Evolutionary conservation across 1,140 invertebrate species (phyloP), one percentile per base, ranked within the genome.

Genomic region (Neodiprion virginianus): DNA sequence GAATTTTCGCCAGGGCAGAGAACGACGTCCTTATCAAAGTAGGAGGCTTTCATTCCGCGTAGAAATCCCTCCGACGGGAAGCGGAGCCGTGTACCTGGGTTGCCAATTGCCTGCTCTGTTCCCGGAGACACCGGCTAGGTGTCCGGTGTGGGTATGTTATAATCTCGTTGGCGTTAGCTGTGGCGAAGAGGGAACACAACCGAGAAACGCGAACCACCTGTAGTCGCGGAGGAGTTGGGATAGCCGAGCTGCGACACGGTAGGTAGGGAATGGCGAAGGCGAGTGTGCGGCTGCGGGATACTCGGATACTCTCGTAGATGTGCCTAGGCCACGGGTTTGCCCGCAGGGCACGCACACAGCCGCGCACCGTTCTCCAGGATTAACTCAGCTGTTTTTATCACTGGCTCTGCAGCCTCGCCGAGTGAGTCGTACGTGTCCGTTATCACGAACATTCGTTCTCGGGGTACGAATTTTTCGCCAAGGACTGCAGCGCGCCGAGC

Each of bases 391-490:
- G 11, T 61, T 61, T 61, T 61, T 61, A 61, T 61, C 53, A 61
- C 53, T 17, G 53, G 53, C 53, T 61, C 53, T 8, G n/a, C 53
- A 12, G 53, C 11, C 8, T 61, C 53, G 53, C n/a, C 53, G 53
- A 61, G 53, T 61, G n/a, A 61, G 53, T 61, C 53, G 53, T 61
- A 61, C 53, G 53, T 61, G 53, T 61, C 53, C n/a, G 53, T 17
- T 61, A 61, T 61, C 53, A 61, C 7, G 53, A 61, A 61, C 53
- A 61, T 61, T 61, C 53, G 53, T 61, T 61, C 53, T 61, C 53
- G 11, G n/a, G 11, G 53, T 14, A 12, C 28, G 53, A 17, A 61
- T 61, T 61, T 61, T 61, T 61, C 53, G 53, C 53, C 53, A 61
- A 17, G 53, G 11, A 61, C 28, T 40, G 28, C 28, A 40, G 28